Evolutionary conservation across 2,113 vertebrate genomes (phyloP).

Genomic region (Marmota monax): DNA sequence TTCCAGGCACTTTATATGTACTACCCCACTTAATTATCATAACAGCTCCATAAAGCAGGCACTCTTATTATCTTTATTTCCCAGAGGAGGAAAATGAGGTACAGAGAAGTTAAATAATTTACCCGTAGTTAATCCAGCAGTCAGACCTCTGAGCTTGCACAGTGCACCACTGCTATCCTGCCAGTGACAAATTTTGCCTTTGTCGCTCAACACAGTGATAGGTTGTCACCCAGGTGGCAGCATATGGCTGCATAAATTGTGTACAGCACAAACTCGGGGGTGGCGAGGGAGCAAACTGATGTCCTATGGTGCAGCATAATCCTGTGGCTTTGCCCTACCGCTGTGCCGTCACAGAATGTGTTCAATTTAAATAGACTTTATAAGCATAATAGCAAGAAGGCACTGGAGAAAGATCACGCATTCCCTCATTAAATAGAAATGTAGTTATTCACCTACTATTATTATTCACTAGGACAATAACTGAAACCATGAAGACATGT

Average conservation of each 20-base stretch:
- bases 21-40: not conserved
- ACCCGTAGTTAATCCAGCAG: not conserved
- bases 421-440: not conserved
- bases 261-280: not conserved
- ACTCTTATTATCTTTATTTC: not conserved
- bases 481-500: not conserved
- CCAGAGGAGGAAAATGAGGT: not conserved
- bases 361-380: slow-evolving; percentile 5
- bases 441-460: not conserved
- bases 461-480: not conserved
- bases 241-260: not conserved
- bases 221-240: not conserved
- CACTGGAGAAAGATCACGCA: not conserved
- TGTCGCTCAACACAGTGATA: not conserved
- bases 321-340: not conserved
- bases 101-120: not conserved
- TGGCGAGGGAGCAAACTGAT: too few relatives aligned
- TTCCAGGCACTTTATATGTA: not conserved
- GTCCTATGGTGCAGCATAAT: rapidly evolving
- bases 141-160: not conserved
- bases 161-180: too few relatives aligned
- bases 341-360: not conserved
- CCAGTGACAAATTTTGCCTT: not conserved
- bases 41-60: not conserved
- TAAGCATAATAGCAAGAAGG: slow-evolving; percentile 21